phyloP scores from a whole-genome alignment of 1,140 invertebrate genomes.

The Mylabris phalerata region DNA sequence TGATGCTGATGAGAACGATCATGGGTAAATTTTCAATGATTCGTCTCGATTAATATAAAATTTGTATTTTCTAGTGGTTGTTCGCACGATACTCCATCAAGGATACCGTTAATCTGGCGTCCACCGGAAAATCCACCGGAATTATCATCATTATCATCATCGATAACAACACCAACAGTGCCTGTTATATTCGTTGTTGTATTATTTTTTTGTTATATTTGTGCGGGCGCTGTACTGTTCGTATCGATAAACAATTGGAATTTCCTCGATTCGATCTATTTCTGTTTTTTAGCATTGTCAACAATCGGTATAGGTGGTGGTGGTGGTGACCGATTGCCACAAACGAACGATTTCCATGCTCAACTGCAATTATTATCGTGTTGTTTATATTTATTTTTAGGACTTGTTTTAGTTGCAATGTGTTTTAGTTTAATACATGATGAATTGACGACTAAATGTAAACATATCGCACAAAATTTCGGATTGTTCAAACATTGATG shows the following conservation, averaged over 20 bases:
- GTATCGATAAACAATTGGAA: conserved; percentile 69
- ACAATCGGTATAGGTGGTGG: conserved; percentile 79
- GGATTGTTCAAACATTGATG: conserved; percentile 24
- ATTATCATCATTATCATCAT: conserved; percentile 28
- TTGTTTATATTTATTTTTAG: conserved; percentile 80
- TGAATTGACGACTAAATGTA: conserved; percentile 72
- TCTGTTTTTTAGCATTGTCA: conserved; percentile 80
- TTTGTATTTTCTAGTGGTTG: conserved; percentile 46
- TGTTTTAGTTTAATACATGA: conserved; percentile 89
- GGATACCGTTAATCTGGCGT: conserved; percentile 60
- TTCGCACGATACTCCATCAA: conserved; percentile 62
- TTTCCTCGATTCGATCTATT: conserved; percentile 77
- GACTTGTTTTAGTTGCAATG: conserved; percentile 85
- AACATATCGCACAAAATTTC: conserved; percentile 35
- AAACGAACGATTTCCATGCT: conserved; percentile 54
- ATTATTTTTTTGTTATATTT: conserved; percentile 63
- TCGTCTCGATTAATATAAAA: neutral
- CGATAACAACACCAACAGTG: conserved; percentile 48
- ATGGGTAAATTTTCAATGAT: conserved; percentile 27
- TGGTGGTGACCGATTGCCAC: conserved; percentile 52
- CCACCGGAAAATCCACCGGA: conserved; percentile 37
- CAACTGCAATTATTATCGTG: conserved; percentile 72
- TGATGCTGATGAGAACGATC: conserved; percentile 41
- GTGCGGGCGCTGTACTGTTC: conserved; percentile 63
- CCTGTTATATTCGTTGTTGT: conserved; percentile 65